Evolutionary conservation across 2,888 invertebrate species (phyloP).

Genomic region (Teleiodes luculella): DNA sequence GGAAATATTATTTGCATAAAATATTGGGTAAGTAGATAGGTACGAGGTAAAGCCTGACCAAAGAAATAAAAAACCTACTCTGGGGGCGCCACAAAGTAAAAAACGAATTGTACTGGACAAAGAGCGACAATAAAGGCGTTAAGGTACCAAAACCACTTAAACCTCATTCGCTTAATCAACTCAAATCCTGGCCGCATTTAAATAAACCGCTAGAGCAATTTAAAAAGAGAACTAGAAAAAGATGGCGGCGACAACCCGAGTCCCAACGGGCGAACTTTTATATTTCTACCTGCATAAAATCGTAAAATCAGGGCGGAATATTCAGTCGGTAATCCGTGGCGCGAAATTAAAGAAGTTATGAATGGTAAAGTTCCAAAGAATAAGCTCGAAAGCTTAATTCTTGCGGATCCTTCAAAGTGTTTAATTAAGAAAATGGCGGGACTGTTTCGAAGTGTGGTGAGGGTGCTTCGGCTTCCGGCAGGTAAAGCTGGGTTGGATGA

Average conservation of each 20-base stretch:
- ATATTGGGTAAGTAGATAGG: too few species aligned
- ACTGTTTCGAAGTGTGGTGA: conserved; percentile 5
- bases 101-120: too few species aligned
- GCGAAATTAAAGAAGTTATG: conserved; percentile 27
- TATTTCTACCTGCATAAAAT: conserved; percentile 16
- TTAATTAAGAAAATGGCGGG: conserved; percentile 22
- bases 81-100: too few species aligned
- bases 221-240: conserved; percentile 13
- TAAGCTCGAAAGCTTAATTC: conserved; percentile 14
- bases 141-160: not conserved
- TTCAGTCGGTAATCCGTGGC: conserved; percentile 21
- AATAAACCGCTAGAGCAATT: conserved; percentile 3
- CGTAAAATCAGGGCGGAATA: conserved; percentile 17
- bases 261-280: conserved; percentile 11
- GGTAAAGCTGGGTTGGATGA: too few species aligned
- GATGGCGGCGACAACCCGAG: conserved; percentile 12
- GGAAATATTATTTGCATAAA: too few species aligned
- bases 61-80: too few species aligned
- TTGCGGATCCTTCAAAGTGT: conserved; percentile 19
- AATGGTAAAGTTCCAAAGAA: conserved; percentile 21
- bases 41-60: too few species aligned
- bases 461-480: not conserved
- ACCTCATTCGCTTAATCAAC: conserved; percentile 4
- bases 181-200: conserved; percentile 9
- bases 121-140: too few species aligned